Evolutionary conservation across 2,888 invertebrate genomes (phyloP), one percentile per base, ranked within the genome.

Genomic region (Aleiodes alternator): DNA sequence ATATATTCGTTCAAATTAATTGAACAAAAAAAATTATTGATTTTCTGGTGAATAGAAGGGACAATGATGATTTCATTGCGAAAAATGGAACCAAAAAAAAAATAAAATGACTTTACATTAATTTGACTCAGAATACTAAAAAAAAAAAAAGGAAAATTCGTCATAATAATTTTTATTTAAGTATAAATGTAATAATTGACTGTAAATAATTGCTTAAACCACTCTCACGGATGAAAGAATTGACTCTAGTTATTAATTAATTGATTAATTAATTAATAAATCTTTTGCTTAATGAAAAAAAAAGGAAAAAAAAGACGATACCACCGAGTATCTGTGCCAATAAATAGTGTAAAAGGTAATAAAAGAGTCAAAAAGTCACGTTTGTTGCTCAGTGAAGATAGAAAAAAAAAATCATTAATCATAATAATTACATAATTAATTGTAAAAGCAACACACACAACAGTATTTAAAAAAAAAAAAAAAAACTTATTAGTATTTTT

Each of bases 291-390:
- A 50, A 72, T 55, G n/a, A 68, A 16, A 51, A 53, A 57, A 31
- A 34, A 43, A 43, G 9, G 7, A 43, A 3, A 11, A 43, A 8
- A 43, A 8, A 43, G 3, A 34, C 9, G 72, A 64, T 64, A 64
- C 64, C 64, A 48, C 4, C 34, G 48, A 31, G 72, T 64, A 64
- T 51, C 53, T 72, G 72, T 72, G 72, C 72, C 72, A 72, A 72
- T 51, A 64, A 31, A 34, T 61, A 72, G 51, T 50, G 38, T 61
- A 53, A 53, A 53, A 38, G 16, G 31, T 29, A 61, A 61, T 23
- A 3, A 51, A 31, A n/a, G 14, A 50, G 14, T 51, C 6, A 38
- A 55, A 38, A 5, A 8, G n/a, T 29, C 14, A 55, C 11, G 23
- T 51, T 34, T 38, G 72, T 72, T 72, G 72, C 64, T 72, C 72